Conservation (phyloP, 2,888 invertebrate genomes). For the Dynastes grantii region DNA sequence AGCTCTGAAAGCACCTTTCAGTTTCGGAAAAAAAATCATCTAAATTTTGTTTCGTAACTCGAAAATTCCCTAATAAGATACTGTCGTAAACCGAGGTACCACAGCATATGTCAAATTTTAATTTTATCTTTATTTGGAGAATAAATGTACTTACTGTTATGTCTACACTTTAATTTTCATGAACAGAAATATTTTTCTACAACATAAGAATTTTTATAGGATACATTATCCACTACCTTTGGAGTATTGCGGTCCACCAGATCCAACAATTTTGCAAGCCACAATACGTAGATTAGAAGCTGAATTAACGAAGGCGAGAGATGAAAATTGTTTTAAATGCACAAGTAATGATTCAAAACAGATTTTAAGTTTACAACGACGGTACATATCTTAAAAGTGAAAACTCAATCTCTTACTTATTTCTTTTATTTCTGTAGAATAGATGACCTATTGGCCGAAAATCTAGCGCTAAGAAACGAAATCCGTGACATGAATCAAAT, state of each 20-base stretch:
- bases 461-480: conserved; percentile 63
- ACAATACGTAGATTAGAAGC: conserved; percentile 71
- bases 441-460: conserved; percentile 66
- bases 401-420: too few species aligned
- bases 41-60: too few species aligned
- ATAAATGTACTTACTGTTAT: not conserved
- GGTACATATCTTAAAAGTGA: conserved; percentile 37
- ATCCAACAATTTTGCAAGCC: conserved; percentile 71
- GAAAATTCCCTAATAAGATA: too few species aligned
- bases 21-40: too few species aligned
- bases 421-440: conserved; percentile 57
- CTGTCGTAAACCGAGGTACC: too few species aligned
- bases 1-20: too few species aligned
- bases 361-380: conserved; percentile 50
- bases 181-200: too few species aligned
- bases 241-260: conserved; percentile 73
- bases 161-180: too few species aligned
- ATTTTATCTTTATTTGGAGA: too few species aligned
- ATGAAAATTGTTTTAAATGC: conserved; percentile 55
- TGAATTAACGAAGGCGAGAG: conserved; percentile 69
- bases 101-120: too few species aligned
- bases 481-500: conserved; percentile 54
- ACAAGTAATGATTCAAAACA: conserved; percentile 41
- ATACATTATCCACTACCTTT: conserved; percentile 74
- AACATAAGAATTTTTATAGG: conserved; percentile 58